These are phyloP conservation scores for Eulemur albifrons DNA, from an alignment of 2,797 vertebrate species.

Conservation along the genomic window DNA sequence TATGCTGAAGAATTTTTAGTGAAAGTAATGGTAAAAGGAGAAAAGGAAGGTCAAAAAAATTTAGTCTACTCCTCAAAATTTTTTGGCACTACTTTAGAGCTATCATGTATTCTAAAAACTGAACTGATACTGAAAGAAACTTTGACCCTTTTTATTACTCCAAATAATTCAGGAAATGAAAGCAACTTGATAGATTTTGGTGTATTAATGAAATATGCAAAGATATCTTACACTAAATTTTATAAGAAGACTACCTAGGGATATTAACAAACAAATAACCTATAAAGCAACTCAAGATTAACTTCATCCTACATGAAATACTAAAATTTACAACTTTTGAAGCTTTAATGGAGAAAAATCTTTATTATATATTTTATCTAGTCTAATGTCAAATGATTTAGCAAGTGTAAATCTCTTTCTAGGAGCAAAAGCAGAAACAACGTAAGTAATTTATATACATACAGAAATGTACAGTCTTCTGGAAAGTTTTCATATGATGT, in stretches of 20 bases:
- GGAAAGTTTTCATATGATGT: constrained; percentile 32
- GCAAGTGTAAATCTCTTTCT: constrained; percentile 28
- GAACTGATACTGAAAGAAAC: constrained; percentile 6
- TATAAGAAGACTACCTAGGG: background rate
- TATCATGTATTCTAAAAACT: background rate
- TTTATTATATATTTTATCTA: background rate
- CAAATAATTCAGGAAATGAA: background rate
- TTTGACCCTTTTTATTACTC: background rate
- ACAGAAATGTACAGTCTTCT: constrained; percentile 70
- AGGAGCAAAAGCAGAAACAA: constrained; percentile 13
- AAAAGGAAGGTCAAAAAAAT: background rate
- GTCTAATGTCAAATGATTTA: background rate
- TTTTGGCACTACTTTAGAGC: background rate
- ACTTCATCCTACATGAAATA: background rate
- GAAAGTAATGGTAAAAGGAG: background rate
- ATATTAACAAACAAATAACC: constrained; percentile 19
- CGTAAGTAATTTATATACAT: constrained; percentile 60
- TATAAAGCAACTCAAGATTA: background rate
- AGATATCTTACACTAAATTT: background rate
- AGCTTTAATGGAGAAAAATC: background rate
- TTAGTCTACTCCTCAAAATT: background rate
- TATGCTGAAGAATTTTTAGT: background rate
- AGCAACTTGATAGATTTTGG: background rate
- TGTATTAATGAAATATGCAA: background rate
- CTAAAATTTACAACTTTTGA: constrained; percentile 31